Evolutionary conservation across 2,888 invertebrate genomes (phyloP), one percentile per base, ranked within the genome.

Genomic region (Catotricha subobsoleta): DNA sequence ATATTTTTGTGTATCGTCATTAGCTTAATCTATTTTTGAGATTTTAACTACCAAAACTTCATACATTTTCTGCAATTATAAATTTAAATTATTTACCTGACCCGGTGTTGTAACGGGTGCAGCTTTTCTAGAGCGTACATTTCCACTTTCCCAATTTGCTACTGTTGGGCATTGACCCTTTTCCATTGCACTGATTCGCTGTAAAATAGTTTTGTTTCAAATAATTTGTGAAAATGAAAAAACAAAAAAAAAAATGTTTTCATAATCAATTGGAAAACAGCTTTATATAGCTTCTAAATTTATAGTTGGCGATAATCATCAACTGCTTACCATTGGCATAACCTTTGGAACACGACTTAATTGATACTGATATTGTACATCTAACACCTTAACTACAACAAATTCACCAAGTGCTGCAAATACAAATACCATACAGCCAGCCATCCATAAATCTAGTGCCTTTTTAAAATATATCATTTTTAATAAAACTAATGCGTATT

Each of bases 381-480:
- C 80, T 44, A 86, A 56, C 0, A 82, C 82, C 61, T 83, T 83
- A 9, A 83, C 81, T 2, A 84, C 77, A 1, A 84, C 80, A 52
- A 86, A 86, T 62, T 86, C 86, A 15, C 75, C 79, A 16, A 86
- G 64, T 1, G 86, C 81, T 1, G 81, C 80, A 54, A 86, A 86
- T 3, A 84, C 83, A 45, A 84, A 83, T 52, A 82, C 71, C 81
- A 86, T 84, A 53, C 86, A 86, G 5, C 80, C 81, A 4, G 84
- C 82, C 83, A 86, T 84, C 86, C 86, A 86, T 9, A 84, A 65
- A 57, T 84, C 84, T 30, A 84, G 60, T 2, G 83, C 82, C 83
- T 82, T 55, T 35, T 58, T n/a, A n/a, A n/a, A n/a, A n/a, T 40
- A 45, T 42, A 41, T 36, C 43, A 25, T 10, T 42, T 45, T 29